These are phyloP conservation scores for Tachina lurida DNA, from an alignment of 2,888 invertebrate genomes.

Conservation along the genomic window DNA sequence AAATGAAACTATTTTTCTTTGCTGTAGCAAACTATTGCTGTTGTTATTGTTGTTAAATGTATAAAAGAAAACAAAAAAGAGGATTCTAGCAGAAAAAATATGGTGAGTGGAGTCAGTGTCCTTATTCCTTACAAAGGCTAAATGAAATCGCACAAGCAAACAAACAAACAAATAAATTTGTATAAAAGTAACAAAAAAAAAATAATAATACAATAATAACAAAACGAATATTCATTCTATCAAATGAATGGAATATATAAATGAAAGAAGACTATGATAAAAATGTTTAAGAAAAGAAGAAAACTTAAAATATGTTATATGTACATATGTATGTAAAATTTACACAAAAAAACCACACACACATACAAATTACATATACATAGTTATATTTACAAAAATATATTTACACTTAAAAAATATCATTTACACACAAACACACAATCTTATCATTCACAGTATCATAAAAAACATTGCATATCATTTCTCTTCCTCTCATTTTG, in stretches of 20 bases:
- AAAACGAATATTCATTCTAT: constrained; percentile 58
- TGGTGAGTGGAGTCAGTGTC: constrained; percentile 72
- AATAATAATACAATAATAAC: constrained; percentile 64
- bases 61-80: constrained; percentile 45
- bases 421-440: constrained; percentile 22
- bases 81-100: constrained; percentile 55
- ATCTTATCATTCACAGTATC: background rate
- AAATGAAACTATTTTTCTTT: constrained; percentile 60
- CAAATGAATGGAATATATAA: constrained; percentile 31
- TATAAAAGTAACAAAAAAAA: constrained; percentile 43
- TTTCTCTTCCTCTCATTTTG: background rate
- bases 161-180: constrained; percentile 35
- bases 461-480: constrained; percentile 25
- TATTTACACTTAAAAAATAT: background rate
- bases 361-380: background rate
- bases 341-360: constrained; percentile 10
- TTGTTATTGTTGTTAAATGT: constrained; percentile 68
- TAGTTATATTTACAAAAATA: background rate
- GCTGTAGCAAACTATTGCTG: constrained; percentile 65
- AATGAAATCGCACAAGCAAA: constrained; percentile 67
- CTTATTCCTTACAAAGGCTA: constrained; percentile 74
- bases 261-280: constrained; percentile 41
- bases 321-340: constrained; percentile 44
- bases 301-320: constrained; percentile 35
- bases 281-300: constrained; percentile 27